A percentile compares a stretch with the other conserved stretches of the same genome.
Conservation (phyloP, 2,888 invertebrate species). For the Leptinotarsa tumamoca region DNA sequence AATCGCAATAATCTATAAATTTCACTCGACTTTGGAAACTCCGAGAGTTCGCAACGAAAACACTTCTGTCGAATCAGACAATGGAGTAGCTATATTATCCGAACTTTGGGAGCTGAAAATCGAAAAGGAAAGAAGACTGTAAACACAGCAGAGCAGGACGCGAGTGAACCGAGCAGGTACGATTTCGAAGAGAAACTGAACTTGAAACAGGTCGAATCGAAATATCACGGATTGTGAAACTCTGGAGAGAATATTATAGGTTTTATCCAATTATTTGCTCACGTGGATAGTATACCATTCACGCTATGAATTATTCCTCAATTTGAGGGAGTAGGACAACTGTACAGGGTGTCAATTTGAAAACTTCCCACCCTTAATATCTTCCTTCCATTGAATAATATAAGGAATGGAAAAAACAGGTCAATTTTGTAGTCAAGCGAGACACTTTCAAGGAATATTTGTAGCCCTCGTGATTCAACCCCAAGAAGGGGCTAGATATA, state of each 20-base stretch:
- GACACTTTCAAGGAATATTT: no score
- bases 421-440: no score
- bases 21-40: background rate
- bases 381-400: no score
- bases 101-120: slow-evolving; percentile 15
- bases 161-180: slow-evolving; percentile 36
- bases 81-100: background rate
- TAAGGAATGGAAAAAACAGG: no score
- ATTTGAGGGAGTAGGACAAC: background rate
- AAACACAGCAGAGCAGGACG: slow-evolving; percentile 23
- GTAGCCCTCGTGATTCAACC: no score
- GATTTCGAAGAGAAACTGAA: slow-evolving; percentile 42
- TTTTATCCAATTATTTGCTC: slow-evolving; percentile 33
- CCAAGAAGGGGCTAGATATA: no score
- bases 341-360: no score
- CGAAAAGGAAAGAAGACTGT: slow-evolving; percentile 19
- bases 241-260: slow-evolving; percentile 10
- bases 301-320: background rate
- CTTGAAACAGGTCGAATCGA: slow-evolving; percentile 19
- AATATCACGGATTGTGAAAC: slow-evolving; percentile 12
- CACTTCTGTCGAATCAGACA: slow-evolving; percentile 15
- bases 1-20: background rate
- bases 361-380: no score
- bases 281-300: slow-evolving; percentile 1
- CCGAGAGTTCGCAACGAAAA: background rate